Evolutionary conservation across 23 tunicate genomes (phyloP).

Genomic region (Diplosoma virens): DNA sequence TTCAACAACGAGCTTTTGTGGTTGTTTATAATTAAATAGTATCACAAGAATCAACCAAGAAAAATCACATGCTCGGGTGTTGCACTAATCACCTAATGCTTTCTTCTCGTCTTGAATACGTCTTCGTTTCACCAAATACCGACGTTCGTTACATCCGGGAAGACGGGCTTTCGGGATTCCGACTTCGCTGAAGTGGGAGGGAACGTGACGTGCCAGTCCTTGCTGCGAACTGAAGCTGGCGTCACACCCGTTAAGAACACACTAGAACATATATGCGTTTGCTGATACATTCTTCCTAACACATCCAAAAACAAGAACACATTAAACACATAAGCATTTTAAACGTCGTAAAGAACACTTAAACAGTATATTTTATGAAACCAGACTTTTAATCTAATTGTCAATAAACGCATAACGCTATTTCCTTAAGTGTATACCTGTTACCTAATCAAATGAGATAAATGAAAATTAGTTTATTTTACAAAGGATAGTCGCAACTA

Average conservation of each 20-base stretch:
- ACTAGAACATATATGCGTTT: conserved; percentile 22
- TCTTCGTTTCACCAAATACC: conserved; percentile 46
- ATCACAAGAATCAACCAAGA: no score
- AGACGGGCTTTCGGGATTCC: conserved; percentile 58
- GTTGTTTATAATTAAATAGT: no score
- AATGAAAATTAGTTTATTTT: no score
- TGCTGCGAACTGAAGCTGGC: conserved; percentile 58
- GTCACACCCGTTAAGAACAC: conserved; percentile 72
- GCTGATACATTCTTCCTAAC: neutral
- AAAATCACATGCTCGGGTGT: no score
- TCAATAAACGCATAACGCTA: neutral
- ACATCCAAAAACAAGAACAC: neutral
- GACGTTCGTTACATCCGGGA: conserved; percentile 2
- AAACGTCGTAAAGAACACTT: no score
- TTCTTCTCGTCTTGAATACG: conserved; percentile 58
- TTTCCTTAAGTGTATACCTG: neutral
- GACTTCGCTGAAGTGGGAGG: conserved; percentile 62
- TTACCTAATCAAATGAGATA: no score
- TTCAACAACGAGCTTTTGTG: no score
- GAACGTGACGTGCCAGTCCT: conserved; percentile 70
- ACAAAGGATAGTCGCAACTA: no score
- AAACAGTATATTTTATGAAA: neutral
- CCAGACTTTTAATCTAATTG: neutral
- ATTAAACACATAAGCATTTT: neutral
- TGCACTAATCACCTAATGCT: conserved; percentile 61